Base-by-base conservation (phyloP, 92 coral and sea anemone genomes). In the Diadumene lineata region DNA sequence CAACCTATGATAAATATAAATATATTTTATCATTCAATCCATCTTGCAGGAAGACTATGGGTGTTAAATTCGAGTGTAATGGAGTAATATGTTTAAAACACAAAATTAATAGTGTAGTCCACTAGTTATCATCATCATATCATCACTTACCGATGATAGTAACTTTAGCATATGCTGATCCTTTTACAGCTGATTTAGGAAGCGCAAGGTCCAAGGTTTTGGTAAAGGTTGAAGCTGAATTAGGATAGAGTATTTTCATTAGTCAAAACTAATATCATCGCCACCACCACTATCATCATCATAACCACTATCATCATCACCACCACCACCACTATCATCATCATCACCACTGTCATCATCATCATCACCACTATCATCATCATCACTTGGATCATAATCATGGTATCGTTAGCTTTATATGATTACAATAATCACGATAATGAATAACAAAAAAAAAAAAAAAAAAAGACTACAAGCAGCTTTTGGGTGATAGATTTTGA, bases 141-240 rank as follows among this genome's bases (percentile, higher is more conserved):
- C n/a, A n/a, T n/a, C n/a, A 24, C 97, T 55, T 64, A 93, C 98
- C 98, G 24, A 93, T 80, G 17, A 93, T 76, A 25, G 98, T 78
- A 3, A 91, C 68, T 22, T 75, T 85, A 4, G 91, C 98, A 60
- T 62, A 82, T 43, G 98, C 94, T 18, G 98, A 94, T 17, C 92
- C 98, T 57, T 78, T 32, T 26, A 94, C 96, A 2, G 88, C 70
- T 28, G 81, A 71, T 22, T 79, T 66, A 2, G 98, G 98, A 9
- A 94, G 70, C 13, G 82, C 88, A n/a, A 94, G 91, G 18, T 83
- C 92, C 70, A 94, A 58, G 15, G 85, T 66, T 48, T 81, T 83
- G 53, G 78, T 79, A 68, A 94, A 83, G 30, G 83, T 48, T 63
- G 87, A 80, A 0, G 91, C 93, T 92, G 83, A 21, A 85, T 62